Percentiles rank a stretch among this genome's conserved stretches.
phyloP scores from a whole-genome alignment of 1,140 invertebrate genomes.

The Drosophila nikananu region DNA sequence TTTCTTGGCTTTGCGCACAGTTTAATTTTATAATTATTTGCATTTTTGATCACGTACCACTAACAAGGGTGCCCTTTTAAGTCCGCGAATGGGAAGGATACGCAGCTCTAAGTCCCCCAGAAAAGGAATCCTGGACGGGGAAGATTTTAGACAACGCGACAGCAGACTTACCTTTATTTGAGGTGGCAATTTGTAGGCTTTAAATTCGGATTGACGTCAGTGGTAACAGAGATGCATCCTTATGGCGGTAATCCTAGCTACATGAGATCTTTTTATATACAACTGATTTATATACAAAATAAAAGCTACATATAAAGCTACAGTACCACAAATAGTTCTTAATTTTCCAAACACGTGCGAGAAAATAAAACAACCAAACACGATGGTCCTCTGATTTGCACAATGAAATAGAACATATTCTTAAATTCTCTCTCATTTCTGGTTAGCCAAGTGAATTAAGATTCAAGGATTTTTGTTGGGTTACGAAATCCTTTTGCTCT shows the following conservation, averaged over 20 bases:
- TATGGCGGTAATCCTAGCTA: not conserved
- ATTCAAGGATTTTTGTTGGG: too few species aligned
- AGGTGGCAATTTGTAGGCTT: not conserved
- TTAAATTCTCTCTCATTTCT: not conserved
- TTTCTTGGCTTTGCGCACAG: constrained; percentile 36
- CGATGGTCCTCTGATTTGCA: constrained; percentile 12
- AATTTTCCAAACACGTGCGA: not conserved
- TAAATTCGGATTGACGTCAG: not conserved
- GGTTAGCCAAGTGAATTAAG: too few species aligned
- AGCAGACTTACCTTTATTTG: not conserved
- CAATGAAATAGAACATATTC: not conserved
- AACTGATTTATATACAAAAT: not conserved
- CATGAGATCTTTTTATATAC: not conserved
- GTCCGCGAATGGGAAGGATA: constrained; percentile 1
- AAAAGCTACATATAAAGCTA: constrained; percentile 1
- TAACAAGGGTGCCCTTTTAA: not conserved
- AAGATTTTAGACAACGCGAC: not conserved
- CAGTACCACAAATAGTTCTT: constrained; percentile 24
- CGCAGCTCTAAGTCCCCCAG: constrained; percentile 3
- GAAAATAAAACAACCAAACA: constrained; percentile 56
- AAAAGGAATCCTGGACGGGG: not conserved
- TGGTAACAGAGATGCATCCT: not conserved
- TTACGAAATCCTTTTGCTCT: too few species aligned
- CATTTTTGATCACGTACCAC: constrained; percentile 67
- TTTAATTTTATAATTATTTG: constrained; percentile 74